Evolutionary conservation across 2,797 vertebrate genomes (phyloP).

Genomic region (Lepus oiostolus): DNA sequence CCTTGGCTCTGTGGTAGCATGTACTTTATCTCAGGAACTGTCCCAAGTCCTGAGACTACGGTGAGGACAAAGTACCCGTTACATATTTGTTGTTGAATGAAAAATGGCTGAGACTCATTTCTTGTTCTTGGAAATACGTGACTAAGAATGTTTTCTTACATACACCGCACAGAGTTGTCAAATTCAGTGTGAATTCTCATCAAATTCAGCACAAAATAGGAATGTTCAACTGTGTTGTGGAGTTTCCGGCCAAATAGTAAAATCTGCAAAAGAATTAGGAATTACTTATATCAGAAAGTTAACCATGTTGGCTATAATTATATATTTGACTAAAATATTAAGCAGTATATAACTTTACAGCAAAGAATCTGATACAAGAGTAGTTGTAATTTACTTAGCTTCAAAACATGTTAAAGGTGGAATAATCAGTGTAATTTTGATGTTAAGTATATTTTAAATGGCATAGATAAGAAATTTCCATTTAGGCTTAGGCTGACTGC

Average conservation of each 20-base stretch:
- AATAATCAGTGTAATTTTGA: slow-evolving; percentile 25
- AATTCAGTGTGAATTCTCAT: neutral
- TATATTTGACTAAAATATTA: neutral
- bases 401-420: neutral
- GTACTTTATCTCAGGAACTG: neutral
- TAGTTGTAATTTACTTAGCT: neutral
- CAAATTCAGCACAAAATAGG: slow-evolving; percentile 16
- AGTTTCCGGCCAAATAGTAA: neutral
- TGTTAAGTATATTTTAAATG: slow-evolving; percentile 13
- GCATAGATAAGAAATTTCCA: neutral
- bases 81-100: neutral
- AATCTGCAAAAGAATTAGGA: slow-evolving; percentile 35
- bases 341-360: neutral
- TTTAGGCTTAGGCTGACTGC: neutral
- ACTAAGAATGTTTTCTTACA: neutral
- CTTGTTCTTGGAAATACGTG: neutral
- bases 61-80: neutral
- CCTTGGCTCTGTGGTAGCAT: neutral
- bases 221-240: neutral
- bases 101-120: neutral
- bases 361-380: neutral
- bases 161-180: neutral
- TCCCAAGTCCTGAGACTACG: neutral
- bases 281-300: slow-evolving; percentile 3
- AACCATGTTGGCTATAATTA: neutral